Evolutionary conservation across 2,888 invertebrate genomes (phyloP), one percentile per base, ranked within the genome.

Genomic region (Charanyca ferruginea): DNA sequence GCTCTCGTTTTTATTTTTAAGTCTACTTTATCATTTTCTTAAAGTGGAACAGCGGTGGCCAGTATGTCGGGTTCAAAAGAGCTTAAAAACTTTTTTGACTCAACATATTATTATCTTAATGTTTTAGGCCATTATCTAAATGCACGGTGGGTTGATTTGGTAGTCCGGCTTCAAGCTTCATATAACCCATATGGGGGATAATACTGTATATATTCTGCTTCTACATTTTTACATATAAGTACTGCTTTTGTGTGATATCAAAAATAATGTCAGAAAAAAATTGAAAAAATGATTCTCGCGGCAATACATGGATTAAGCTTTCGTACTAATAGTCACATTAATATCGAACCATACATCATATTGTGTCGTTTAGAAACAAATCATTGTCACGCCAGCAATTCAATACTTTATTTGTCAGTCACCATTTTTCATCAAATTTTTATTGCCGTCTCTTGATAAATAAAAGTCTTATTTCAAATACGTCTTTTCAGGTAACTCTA

Each of bases 401-500:
- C 32, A 32, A 32, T 32, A 32, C 32, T 32, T 32, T 42, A 22
- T 44, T 48, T 38, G 22, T 48, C 38, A 32, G 2, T 61, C 47
- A 48, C 32, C 32, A 70, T 55, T 42, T 28, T 38, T 66, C 23
- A 42, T 59, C 20, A 32, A 67, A 45, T 25, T 74, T 20, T 35
- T 22, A 53, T 44, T 41, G 8, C 35, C 35, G 8, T 51, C 47
- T 61, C 13, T 7, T 47, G 5, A 35, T 18, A 25, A n/a, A 28
- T 11, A 18, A 22, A 52, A 66, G 48, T 18, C 32, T 79, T 16
- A 79, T 48, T 41, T 45, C 0, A 20, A 51, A 54, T 28, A 9
- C n/a, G 9, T 57, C 57, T 76, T 87, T 88, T 1, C 91, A 95
- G 95, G 94, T 89, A 93, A 91, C 75, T 89, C 91, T 0, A 88